Evolutionary conservation across 2,113 vertebrate genomes (phyloP).

Genomic region (Alaudala cheleensis): DNA sequence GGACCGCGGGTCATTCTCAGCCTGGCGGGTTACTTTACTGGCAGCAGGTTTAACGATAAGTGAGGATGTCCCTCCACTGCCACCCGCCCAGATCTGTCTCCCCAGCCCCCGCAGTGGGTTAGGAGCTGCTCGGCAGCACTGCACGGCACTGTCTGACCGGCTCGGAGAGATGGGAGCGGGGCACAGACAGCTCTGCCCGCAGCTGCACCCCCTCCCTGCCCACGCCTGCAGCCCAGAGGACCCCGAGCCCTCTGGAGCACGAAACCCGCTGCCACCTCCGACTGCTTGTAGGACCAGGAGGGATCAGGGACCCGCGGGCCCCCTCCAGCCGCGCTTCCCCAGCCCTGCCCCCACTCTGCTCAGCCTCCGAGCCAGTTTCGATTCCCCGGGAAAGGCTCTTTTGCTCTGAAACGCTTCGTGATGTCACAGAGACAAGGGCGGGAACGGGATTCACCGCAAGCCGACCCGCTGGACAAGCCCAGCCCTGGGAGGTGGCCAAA

Average conservation of each 20-base stretch:
- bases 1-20: neutral
- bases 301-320: accelerated
- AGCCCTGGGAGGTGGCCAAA: neutral
- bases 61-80: neutral
- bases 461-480: accelerated
- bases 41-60: neutral
- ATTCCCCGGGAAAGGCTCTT: accelerated
- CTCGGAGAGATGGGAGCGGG: neutral
- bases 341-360: neutral
- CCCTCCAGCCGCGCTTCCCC: neutral
- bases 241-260: accelerated
- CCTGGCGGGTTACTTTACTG: neutral
- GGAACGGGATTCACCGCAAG: neutral
- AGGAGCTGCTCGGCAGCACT: neutral
- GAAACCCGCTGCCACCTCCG: accelerated
- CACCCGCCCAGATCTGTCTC: neutral
- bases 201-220: neutral
- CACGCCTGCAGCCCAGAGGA: accelerated
- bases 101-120: no score
- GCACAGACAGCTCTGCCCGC: neutral
- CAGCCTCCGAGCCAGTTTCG: neutral
- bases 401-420: accelerated
- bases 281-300: neutral
- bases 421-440: neutral
- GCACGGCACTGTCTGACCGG: accelerated